phyloP scores from a whole-genome alignment of 2,888 invertebrate species.

The Agrochola litura region DNA sequence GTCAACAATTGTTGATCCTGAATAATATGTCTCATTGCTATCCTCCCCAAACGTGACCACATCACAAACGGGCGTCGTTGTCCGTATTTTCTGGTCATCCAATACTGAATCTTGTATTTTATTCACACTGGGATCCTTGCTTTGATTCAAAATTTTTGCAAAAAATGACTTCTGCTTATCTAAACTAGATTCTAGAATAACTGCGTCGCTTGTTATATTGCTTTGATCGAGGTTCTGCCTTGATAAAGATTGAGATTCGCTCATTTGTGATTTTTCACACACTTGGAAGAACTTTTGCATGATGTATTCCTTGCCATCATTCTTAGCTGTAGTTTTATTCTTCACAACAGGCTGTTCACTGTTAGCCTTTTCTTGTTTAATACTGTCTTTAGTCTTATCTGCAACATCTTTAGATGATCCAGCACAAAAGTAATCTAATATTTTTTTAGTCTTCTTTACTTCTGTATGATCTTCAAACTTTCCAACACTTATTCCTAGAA shows the following conservation, averaged over 20 bases:
- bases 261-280: constrained; percentile 46
- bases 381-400: constrained; percentile 57
- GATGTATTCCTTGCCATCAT: constrained; percentile 78
- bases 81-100: constrained; percentile 56
- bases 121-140: constrained; percentile 42
- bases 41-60: constrained; percentile 79
- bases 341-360: constrained; percentile 28
- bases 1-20: constrained; percentile 85
- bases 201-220: constrained; percentile 30
- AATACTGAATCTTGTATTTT: constrained; percentile 35
- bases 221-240: constrained; percentile 8
- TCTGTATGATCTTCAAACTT: constrained; percentile 93
- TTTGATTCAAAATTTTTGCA: constrained; percentile 80
- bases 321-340: constrained; percentile 48
- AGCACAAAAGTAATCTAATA: constrained; percentile 91
- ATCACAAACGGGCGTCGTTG: constrained; percentile 77
- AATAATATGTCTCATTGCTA: constrained; percentile 84
- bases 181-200: constrained; percentile 74
- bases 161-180: constrained; percentile 88
- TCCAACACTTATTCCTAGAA: constrained; percentile 94
- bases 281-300: constrained; percentile 78
- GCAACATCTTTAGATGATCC: constrained; percentile 76
- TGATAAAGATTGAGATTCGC: neutral
- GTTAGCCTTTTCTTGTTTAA: constrained; percentile 35
- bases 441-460: constrained; percentile 88